Evolutionary conservation across 2,888 invertebrate genomes (phyloP).

Genomic region (Cenopis cana): DNA sequence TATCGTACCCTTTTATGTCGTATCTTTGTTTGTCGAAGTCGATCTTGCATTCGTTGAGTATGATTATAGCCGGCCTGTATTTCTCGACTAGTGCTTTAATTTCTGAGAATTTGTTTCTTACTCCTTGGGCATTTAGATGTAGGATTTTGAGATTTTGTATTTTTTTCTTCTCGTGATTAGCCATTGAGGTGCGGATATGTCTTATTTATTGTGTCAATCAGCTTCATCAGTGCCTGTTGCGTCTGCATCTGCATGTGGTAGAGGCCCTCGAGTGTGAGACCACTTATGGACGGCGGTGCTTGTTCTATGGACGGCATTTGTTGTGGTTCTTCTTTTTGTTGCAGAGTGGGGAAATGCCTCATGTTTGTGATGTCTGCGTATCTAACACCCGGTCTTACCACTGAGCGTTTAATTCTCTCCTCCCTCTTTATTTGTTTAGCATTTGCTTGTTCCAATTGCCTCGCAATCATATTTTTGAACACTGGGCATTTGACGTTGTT

Average conservation of each 20-base stretch:
- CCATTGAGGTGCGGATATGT: neutral
- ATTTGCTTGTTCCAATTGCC: slow-evolving; percentile 41
- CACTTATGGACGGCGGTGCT: slow-evolving; percentile 13
- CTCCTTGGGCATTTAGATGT: slow-evolving; percentile 2
- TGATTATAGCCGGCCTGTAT: too few relatives aligned
- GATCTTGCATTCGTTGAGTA: too few relatives aligned
- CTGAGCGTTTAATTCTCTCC: slow-evolving; percentile 40
- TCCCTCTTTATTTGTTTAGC: slow-evolving; percentile 28
- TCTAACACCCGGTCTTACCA: slow-evolving; percentile 31
- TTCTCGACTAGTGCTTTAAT: too few relatives aligned
- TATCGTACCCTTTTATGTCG: slow-evolving; percentile 24
- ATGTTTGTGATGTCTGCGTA: slow-evolving; percentile 41
- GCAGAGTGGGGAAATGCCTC: slow-evolving; percentile 31
- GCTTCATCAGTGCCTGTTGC: slow-evolving; percentile 35
- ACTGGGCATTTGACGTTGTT: slow-evolving; percentile 38
- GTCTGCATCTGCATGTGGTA: slow-evolving; percentile 39
- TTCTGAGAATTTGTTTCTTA: neutral
- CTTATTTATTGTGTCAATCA: slow-evolving; percentile 31
- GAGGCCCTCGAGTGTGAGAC: slow-evolving; percentile 32
- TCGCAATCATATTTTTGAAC: slow-evolving; percentile 34
- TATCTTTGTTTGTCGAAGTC: slow-evolving; percentile 29
- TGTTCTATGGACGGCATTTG: slow-evolving; percentile 24
- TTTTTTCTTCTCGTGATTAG: neutral
- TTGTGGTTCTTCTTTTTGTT: slow-evolving; percentile 32
- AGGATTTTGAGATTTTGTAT: slow-evolving; percentile 4